phyloP scores from a whole-genome alignment of 2,113 vertebrate species.

The Psophia crepitans region DNA sequence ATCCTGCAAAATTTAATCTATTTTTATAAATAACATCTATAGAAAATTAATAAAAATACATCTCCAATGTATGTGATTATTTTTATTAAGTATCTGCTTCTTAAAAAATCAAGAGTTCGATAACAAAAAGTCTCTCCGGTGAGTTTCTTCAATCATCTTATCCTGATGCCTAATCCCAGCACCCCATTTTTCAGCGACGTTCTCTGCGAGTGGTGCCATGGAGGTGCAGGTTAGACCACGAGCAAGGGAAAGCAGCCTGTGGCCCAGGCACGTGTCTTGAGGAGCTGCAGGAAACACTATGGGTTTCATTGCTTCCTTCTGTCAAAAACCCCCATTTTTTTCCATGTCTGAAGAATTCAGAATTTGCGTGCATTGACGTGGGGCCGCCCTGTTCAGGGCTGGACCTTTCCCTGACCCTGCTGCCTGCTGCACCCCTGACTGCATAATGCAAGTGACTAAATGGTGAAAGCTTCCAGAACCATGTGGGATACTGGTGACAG shows the following conservation, averaged over 20 bases:
- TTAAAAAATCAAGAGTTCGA: background rate
- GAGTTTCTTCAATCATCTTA: background rate
- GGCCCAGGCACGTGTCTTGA: background rate
- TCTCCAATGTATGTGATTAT: too few relatives aligned
- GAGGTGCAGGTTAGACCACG: background rate
- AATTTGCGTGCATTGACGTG: background rate
- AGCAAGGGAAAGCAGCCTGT: too few relatives aligned
- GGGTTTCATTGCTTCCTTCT: background rate
- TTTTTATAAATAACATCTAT: background rate
- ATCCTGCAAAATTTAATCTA: background rate
- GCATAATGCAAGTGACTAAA: too few relatives aligned
- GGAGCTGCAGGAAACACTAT: background rate
- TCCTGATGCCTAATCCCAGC: background rate
- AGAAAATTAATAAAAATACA: background rate
- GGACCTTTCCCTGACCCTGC: background rate
- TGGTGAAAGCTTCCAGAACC: background rate
- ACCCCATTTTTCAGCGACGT: fast-evolving
- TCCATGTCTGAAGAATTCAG: background rate
- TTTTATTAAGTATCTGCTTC: background rate
- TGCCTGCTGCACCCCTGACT: background rate
- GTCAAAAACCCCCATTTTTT: background rate
- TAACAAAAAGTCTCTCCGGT: background rate
- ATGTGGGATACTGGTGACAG: background rate
- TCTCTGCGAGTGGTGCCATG: background rate
- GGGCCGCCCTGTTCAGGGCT: too few relatives aligned